Percentiles rank a stretch among this genome's conserved stretches.
Evolutionary conservation across 1,140 invertebrate genomes (phyloP).

Genomic region (Heliconius nattereri): DNA sequence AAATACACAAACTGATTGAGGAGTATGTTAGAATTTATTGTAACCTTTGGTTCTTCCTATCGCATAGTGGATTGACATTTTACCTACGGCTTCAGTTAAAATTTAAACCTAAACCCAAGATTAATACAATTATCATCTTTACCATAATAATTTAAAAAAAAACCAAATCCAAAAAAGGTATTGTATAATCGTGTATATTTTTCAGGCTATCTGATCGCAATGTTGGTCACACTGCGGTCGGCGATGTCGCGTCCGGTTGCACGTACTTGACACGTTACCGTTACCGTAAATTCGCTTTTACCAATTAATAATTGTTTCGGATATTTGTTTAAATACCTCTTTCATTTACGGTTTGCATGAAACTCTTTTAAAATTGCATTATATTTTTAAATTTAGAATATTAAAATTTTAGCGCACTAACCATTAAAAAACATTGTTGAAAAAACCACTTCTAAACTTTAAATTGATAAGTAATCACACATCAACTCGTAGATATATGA

Average conservation of each 20-base stretch:
- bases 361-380: not conserved
- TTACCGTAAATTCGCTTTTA: conserved; percentile 8
- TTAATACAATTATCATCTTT: not conserved
- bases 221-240: conserved; percentile 16
- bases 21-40: too few relatives aligned
- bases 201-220: conserved; percentile 1
- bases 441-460: too few relatives aligned
- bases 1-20: too few relatives aligned
- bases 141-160: not conserved
- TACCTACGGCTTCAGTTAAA: too few relatives aligned
- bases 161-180: not conserved
- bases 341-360: not conserved
- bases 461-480: too few relatives aligned
- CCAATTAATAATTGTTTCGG: conserved; percentile 12
- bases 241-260: conserved; percentile 23
- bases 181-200: not conserved
- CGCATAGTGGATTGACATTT: too few relatives aligned
- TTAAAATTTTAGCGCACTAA: not conserved
- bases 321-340: conserved; percentile 8
- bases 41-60: not conserved
- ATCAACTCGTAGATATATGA: too few relatives aligned
- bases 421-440: too few relatives aligned
- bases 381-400: not conserved
- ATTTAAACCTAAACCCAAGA: too few relatives aligned
- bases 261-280: conserved; percentile 19